Base-by-base conservation (phyloP, 2,888 invertebrate species). In the Ophonus ardosiacus region DNA sequence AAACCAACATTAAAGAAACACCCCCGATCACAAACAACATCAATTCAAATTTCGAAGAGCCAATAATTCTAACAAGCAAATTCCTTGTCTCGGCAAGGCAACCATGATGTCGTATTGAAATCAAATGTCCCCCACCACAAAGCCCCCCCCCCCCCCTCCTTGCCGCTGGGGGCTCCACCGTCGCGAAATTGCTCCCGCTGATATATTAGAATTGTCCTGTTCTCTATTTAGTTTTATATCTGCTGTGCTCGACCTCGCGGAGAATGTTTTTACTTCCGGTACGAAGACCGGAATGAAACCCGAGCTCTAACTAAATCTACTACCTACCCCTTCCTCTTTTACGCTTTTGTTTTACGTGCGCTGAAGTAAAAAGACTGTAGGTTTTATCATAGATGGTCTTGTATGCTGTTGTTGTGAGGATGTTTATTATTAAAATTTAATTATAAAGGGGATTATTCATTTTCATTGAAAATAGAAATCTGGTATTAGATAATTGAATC, bases 161-260 rank as follows among this genome's bases (percentile, higher is more conserved):
- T 15, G 40, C 15, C 10, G 17, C 21, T 65, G 51, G 65, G 63
- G 65, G 43, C 81, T 65, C 24, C 18, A 40, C 43, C 63, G 63
- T 81, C 61, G 71, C 15, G 57, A 71, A 81, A 81, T 81, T 81
- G 81, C 81, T 24, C 71, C 86, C 85, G 76, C 86, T 88, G 88
- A 88, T 88, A 87, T 88, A 88, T 88, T 88, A 87, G 86, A 88
- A 87, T 87, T 86, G 88, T 87, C 87, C 86, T 87, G 86, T 86
- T 86, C 87, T 87, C 87, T 87, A 88, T 88, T 88, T 88, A 88
- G 87, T 87, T 88, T 88, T 88, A 82, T 82, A 71, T 71, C 82
- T 82, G 40, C 31, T 71, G 71, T 82, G 40, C n/a, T 38, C 82
- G 59, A 61, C 68, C 38, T 38, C 51, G 17, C 82, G 59, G 82